A percentile compares a stretch with the other conserved stretches of the same genome.
phyloP scores from a whole-genome alignment of 2,797 vertebrate species.

The Holocentrus rufus region DNA sequence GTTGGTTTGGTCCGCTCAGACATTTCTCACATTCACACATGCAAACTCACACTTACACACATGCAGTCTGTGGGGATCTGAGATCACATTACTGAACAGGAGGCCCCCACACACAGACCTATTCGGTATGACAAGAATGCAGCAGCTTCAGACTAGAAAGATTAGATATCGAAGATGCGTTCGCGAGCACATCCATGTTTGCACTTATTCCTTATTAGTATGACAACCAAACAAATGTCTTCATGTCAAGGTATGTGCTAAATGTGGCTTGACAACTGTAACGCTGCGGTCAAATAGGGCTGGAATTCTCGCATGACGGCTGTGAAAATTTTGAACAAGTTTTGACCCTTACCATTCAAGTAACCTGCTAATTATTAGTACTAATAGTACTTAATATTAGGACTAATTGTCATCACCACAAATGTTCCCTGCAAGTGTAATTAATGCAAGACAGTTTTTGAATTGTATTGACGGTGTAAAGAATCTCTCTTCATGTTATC shows the following conservation, averaged over 20 bases:
- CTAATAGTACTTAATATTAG: no score
- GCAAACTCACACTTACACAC: constrained; percentile 8
- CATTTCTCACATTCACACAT: constrained; percentile 31
- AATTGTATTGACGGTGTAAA: no score
- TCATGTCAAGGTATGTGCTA: not conserved
- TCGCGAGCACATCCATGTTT: not conserved
- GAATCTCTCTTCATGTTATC: no score
- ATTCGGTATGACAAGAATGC: constrained; percentile 25
- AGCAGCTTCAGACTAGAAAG: constrained; percentile 11
- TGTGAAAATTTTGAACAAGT: no score
- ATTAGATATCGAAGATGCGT: constrained; percentile 7
- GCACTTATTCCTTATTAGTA: not conserved
- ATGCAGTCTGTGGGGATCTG: not conserved
- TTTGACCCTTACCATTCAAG: no score
- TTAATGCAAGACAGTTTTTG: no score
- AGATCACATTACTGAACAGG: not conserved
- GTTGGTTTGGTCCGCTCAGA: not conserved
- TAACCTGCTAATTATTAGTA: no score
- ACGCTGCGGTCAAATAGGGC: not conserved
- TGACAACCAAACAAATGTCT: not conserved
- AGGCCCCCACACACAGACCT: not conserved
- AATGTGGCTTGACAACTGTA: not conserved
- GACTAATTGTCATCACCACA: no score
- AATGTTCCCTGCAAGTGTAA: no score
- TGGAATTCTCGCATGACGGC: not conserved